These are phyloP conservation scores for Ferrisia virgata DNA, from an alignment of 2,888 invertebrate species.

Conservation along the genomic window DNA sequence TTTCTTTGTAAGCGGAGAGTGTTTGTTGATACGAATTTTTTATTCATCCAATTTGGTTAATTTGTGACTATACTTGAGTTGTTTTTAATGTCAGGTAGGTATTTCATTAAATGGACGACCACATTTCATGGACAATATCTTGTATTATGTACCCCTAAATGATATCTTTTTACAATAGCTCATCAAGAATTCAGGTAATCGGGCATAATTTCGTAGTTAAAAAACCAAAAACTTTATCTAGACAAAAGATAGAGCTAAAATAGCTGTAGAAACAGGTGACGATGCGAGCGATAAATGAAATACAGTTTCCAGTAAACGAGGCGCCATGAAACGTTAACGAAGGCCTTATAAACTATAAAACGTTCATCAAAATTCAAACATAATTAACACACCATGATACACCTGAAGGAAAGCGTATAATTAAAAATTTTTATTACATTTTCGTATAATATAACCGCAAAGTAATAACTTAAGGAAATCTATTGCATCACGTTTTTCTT, in stretches of 20 bases:
- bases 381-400: slow-evolving; percentile 19
- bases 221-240: too few species aligned
- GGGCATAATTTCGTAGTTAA: too few species aligned
- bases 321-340: not conserved
- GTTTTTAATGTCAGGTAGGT: too few species aligned
- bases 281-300: not conserved
- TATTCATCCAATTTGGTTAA: too few species aligned
- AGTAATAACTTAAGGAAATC: not conserved
- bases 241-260: not conserved
- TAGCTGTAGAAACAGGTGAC: not conserved
- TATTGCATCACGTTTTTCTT: not conserved
- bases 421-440: slow-evolving; percentile 15
- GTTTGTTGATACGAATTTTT: too few species aligned
- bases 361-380: slow-evolving; percentile 16
- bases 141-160: too few species aligned
- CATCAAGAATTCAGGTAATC: too few species aligned
- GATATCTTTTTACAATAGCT: too few species aligned
- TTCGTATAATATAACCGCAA: not conserved
- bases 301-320: not conserved
- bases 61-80: too few species aligned
- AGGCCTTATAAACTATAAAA: slow-evolving; percentile 25
- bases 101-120: too few species aligned
- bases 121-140: too few species aligned
- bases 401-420: not conserved
- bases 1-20: too few species aligned